Base-by-base conservation (phyloP, 1,140 invertebrate species). In the Solen grandis region DNA sequence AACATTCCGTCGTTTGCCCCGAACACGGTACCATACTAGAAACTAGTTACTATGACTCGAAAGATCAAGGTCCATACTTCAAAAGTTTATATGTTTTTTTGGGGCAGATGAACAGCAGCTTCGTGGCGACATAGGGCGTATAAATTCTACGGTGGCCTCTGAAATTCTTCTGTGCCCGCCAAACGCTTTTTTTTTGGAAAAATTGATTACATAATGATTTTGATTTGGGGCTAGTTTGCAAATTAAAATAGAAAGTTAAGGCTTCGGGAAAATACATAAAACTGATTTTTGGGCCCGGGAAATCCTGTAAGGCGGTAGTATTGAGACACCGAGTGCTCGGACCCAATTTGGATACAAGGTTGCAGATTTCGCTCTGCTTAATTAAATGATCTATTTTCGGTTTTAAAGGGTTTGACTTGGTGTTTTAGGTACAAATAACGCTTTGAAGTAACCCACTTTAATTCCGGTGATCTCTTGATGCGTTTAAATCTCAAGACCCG, bases 201-300 rank as follows among this genome's bases (percentile, higher is more conserved):
- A 73, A 90, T 89, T 68, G 88, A 90, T 66, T 90, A 90, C 83
- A 82, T 89, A 19, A 75, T 88, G 89, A 90, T 74, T 89, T 83
- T 74, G 79, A 85, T 0, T 90, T 90, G 69, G 85, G 88, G 70
- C 31, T 83, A 0, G 81, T 82, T 50, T 84, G 84, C 5, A 50
- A 31, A 19, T 35, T 87, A 16, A 54, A 86, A 46, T 65, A 57
- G 5, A 36, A 46, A 13, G 54, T 77, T 22, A 73, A 68, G n/a
- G 70, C 79, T 16, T 72, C 79, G 10, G 85, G 85, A 5, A n/a
- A n/a, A n/a, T 86, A 81, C 54, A 55, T 85, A 5, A 65, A 31
- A 46, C 68, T 19, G 62, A 50, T 14, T 81, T 81, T 63, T 82
- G 35, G 60, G 55, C n/a, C 46, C 75, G 19, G 75, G 75, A n/a